Percentiles rank a stretch among this genome's conserved stretches.
These are phyloP conservation scores for Cardiocondyla obscurior DNA, from an alignment of 1,140 invertebrate species.

Conservation along the genomic window DNA sequence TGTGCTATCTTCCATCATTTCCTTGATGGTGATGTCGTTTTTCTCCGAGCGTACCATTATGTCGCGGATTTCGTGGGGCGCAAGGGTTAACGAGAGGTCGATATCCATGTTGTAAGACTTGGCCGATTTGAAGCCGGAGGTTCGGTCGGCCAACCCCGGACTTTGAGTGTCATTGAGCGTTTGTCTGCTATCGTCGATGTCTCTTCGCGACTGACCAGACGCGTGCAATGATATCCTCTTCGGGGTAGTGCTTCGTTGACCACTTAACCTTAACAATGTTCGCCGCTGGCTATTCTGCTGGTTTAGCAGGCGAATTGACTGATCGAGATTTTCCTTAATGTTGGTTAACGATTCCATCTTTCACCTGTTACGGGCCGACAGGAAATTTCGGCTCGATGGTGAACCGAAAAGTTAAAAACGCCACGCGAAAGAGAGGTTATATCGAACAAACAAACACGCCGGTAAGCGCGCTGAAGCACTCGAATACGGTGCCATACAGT, in stretches of 20 bases:
- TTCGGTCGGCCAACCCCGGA: background rate
- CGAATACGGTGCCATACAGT: background rate
- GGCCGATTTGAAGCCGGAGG: background rate
- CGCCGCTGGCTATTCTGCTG: conserved; percentile 64
- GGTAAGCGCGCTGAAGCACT: background rate
- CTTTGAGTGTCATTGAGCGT: conserved; percentile 7
- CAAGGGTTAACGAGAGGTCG: conserved; percentile 73
- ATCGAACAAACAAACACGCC: background rate
- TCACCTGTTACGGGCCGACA: conserved; percentile 1
- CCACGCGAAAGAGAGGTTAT: background rate
- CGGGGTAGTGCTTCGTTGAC: conserved; percentile 58
- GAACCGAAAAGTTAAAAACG: background rate
- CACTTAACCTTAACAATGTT: conserved; percentile 72
- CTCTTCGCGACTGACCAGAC: conserved; percentile 41
- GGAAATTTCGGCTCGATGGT: background rate
- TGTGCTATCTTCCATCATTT: conserved; percentile 81
- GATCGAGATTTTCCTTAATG: conserved; percentile 58
- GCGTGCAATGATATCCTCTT: conserved; percentile 64
- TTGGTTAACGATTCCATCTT: conserved; percentile 58
- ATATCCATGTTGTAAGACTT: conserved; percentile 44
- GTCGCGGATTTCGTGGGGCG: conserved; percentile 74
- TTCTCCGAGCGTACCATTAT: conserved; percentile 70
- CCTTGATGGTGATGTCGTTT: conserved; percentile 74
- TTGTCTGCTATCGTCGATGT: conserved; percentile 24
- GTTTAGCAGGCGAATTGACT: conserved; percentile 62